phyloP scores from a whole-genome alignment of 2,888 invertebrate species.

The Drosophila merina region DNA sequence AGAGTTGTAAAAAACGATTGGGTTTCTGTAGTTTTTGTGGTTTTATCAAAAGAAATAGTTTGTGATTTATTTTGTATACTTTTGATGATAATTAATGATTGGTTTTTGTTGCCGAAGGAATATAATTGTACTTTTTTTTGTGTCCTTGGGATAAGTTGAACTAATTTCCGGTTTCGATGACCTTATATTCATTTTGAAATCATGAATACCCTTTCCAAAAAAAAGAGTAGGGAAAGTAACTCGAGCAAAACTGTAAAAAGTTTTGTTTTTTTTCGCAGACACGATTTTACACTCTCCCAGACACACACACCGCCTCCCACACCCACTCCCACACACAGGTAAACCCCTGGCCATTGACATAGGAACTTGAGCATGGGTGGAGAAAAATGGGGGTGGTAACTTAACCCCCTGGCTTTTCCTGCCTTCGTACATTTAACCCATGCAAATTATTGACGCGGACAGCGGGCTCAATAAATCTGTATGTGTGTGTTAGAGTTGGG shows the following conservation, averaged over 20 bases:
- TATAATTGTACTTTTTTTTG: too few species aligned
- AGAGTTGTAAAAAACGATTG: not conserved
- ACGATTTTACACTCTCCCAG: conserved; percentile 67
- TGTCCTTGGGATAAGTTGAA: too few species aligned
- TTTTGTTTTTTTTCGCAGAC: conserved; percentile 58
- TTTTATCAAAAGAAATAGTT: not conserved
- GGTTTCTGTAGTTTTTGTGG: not conserved
- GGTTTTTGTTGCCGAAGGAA: not conserved
- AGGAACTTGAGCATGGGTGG: conserved; percentile 32
- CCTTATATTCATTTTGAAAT: too few species aligned
- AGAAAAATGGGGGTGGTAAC: conserved; percentile 12
- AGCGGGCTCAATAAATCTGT: conserved; percentile 70
- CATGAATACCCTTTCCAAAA: conserved; percentile 5
- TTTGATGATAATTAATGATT: not conserved
- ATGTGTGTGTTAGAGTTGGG: conserved; percentile 33
- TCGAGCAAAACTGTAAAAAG: conserved; percentile 68
- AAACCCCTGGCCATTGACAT: conserved; percentile 67
- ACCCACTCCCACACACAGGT: conserved; percentile 41
- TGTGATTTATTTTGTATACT: not conserved
- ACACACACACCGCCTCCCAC: conserved; percentile 12
- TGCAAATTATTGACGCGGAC: conserved; percentile 77
- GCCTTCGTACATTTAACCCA: conserved; percentile 46
- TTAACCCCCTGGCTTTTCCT: conserved; percentile 20
- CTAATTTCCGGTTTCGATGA: too few species aligned
- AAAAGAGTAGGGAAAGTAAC: conserved; percentile 54